phyloP scores from a whole-genome alignment of 2,888 invertebrate genomes.

The Myopa tessellatipennis region DNA sequence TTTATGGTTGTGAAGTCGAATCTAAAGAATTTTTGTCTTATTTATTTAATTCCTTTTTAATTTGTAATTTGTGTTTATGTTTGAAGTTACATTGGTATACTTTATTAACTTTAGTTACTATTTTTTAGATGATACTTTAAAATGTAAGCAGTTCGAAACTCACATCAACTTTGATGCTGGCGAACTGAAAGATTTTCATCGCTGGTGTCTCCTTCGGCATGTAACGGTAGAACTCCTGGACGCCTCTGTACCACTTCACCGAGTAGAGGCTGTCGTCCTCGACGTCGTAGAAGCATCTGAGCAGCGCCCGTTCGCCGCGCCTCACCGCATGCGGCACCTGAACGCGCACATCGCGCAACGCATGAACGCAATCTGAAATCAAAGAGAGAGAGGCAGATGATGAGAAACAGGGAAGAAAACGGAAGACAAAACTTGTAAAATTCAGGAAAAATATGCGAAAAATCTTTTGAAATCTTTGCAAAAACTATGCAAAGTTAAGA shows the following conservation, averaged over 20 bases:
- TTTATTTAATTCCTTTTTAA: not conserved
- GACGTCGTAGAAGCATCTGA: constrained; percentile 82
- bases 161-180: constrained; percentile 82
- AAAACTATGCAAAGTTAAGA: too few relatives aligned
- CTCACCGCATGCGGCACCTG: constrained; percentile 76
- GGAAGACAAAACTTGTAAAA: not conserved
- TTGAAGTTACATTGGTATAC: too few relatives aligned
- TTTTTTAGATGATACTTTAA: too few relatives aligned
- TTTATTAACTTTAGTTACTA: too few relatives aligned
- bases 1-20: too few relatives aligned
- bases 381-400: not conserved
- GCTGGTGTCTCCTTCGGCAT: constrained; percentile 78
- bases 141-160: constrained; percentile 66
- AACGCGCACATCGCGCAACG: constrained; percentile 71
- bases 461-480: not conserved
- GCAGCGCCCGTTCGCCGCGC: constrained; percentile 73
- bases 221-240: constrained; percentile 84
- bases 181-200: constrained; percentile 75
- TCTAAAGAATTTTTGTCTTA: not conserved
- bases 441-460: not conserved
- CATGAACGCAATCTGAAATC: not conserved
- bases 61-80: not conserved
- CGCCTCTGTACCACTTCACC: constrained; percentile 89
- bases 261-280: constrained; percentile 82
- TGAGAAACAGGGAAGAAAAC: too few relatives aligned